A percentile compares a stretch with the other conserved stretches of the same genome.
Evolutionary conservation across 2,797 vertebrate species (phyloP).

Genomic region (Diceros bicornis): DNA sequence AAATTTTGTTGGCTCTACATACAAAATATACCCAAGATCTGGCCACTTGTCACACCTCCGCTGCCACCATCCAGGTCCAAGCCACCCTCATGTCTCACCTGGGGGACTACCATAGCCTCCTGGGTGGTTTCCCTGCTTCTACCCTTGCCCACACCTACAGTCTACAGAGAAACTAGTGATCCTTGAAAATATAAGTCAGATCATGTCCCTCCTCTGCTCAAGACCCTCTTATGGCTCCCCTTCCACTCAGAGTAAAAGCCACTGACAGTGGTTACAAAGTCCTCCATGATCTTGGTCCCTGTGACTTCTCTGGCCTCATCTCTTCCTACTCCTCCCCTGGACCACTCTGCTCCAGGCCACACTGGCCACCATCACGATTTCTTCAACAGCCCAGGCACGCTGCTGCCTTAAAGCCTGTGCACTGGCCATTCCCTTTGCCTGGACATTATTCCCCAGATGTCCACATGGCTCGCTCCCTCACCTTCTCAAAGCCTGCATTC

Average conservation of each 20-base stretch:
- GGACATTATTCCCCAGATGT: not conserved
- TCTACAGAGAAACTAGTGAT: not conserved
- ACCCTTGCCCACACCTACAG: not conserved
- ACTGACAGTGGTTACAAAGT: not conserved
- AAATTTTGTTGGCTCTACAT: not conserved
- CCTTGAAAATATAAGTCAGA: not conserved
- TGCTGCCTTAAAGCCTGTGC: not conserved
- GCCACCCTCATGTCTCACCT: not conserved
- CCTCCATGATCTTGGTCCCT: not conserved
- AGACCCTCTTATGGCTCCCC: not conserved
- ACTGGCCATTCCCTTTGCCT: not conserved
- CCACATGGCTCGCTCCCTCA: not conserved
- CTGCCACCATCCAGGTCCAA: not conserved
- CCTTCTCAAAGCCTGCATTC: not conserved
- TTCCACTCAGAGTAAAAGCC: not conserved
- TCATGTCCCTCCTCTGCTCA: not conserved
- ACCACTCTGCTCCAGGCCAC: not conserved
- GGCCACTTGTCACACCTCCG: not conserved
- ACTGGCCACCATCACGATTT: accelerated
- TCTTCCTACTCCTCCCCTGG: not conserved
- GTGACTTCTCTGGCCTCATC: not conserved
- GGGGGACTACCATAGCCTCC: not conserved
- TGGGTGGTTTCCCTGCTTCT: not conserved
- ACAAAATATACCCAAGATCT: not conserved
- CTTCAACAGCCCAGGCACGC: not conserved